These are phyloP conservation scores for Lasiurus borealis DNA, from an alignment of 2,113 vertebrate genomes.

Conservation along the genomic window DNA sequence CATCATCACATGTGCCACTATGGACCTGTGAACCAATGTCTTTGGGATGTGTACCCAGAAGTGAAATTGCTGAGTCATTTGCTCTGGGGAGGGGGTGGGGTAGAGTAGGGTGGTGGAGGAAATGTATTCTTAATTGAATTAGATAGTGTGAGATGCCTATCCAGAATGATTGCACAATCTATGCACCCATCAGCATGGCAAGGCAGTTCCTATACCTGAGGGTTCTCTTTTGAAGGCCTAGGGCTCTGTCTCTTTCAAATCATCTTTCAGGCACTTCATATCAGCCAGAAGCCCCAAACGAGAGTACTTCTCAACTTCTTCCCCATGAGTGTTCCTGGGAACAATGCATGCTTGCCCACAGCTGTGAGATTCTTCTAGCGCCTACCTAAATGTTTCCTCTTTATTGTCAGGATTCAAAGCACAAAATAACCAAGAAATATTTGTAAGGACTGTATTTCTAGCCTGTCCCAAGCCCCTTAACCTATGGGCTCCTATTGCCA, in stretches of 20 bases:
- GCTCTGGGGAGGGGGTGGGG: neutral
- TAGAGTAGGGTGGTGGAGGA: no score
- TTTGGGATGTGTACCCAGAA: neutral
- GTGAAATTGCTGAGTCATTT: neutral
- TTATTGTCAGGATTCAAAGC: neutral
- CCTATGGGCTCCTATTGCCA: neutral
- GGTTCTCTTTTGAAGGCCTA: neutral
- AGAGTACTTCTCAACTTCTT: neutral
- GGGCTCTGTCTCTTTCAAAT: neutral
- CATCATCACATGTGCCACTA: neutral
- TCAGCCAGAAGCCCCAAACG: neutral
- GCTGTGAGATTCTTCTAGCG: neutral
- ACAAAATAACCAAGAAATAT: conserved; percentile 16
- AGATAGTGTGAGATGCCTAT: neutral
- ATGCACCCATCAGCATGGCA: neutral
- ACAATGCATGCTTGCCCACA: neutral
- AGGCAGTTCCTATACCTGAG: neutral
- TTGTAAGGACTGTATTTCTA: conserved; percentile 30
- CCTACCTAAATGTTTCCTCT: neutral
- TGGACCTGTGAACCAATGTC: neutral
- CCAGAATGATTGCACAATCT: neutral
- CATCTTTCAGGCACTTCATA: neutral
- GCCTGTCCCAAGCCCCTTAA: neutral
- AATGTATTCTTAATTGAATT: neutral
- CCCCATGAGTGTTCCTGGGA: neutral